Conservation (phyloP, 1,140 invertebrate genomes). For the Pemphigus obesinymphae region DNA sequence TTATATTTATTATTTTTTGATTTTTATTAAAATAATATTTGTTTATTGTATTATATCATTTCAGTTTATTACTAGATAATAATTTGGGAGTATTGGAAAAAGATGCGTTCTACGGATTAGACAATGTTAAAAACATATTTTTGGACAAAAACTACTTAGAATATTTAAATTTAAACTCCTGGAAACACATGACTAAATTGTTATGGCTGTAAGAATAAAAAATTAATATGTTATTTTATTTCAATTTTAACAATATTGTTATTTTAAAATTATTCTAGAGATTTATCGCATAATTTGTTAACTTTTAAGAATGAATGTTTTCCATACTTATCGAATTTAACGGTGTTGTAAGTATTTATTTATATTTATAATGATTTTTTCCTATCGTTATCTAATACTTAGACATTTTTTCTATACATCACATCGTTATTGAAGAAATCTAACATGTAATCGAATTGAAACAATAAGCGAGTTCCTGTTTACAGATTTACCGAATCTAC, state of each 20-base stretch:
- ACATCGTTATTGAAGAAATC: background rate
- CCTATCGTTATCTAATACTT: no score
- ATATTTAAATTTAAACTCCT: conserved; percentile 51
- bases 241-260: background rate
- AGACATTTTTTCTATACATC: background rate
- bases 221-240: background rate
- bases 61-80: conserved; percentile 1
- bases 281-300: background rate
- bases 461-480: background rate
- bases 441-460: conserved; percentile 6
- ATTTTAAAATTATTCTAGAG: background rate
- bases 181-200: conserved; percentile 52
- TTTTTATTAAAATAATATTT: background rate
- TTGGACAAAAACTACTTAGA: conserved; percentile 52
- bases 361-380: background rate
- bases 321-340: background rate
- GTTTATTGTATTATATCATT: background rate
- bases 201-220: conserved; percentile 51
- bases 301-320: conserved; percentile 23
- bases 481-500: background rate
- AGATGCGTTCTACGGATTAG: background rate
- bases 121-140: conserved; percentile 39
- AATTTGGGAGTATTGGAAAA: background rate
- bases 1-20: background rate
- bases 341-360: conserved; percentile 8